phyloP scores from a whole-genome alignment of 37 sponge, comb jelly and placozoan genomes.

The Petrosia ficiformis region DNA sequence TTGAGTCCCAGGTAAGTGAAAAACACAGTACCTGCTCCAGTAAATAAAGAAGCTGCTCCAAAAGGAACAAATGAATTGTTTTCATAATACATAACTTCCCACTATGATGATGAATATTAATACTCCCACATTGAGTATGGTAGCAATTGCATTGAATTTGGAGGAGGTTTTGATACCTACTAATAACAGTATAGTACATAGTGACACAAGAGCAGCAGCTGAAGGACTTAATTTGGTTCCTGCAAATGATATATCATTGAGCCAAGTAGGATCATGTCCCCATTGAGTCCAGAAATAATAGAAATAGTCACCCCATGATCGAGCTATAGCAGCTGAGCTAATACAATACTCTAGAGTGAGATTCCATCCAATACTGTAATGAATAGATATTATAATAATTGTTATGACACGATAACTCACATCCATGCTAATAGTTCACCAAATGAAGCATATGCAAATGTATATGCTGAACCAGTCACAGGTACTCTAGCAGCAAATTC shows the following conservation, averaged over 20 bases:
- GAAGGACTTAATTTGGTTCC: not conserved
- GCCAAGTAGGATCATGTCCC: not conserved
- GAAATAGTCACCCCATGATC: slow-evolving; percentile 12
- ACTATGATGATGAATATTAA: not conserved
- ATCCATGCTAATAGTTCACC: slow-evolving; percentile 8
- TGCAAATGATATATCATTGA: not conserved
- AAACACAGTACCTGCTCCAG: slow-evolving; percentile 22
- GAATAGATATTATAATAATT: not conserved
- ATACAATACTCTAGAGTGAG: slow-evolving; percentile 12
- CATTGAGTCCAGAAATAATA: not conserved
- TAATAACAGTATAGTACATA: slow-evolving; percentile 12
- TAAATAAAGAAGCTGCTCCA: slow-evolving; percentile 25
- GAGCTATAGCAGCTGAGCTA: slow-evolving; percentile 3
- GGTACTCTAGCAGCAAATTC: slow-evolving; percentile 5
- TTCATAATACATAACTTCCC: not conserved
- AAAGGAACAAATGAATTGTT: slow-evolving; percentile 5
- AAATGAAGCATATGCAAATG: slow-evolving; percentile 16
- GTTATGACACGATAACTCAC: not conserved
- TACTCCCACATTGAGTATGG: slow-evolving; percentile 5
- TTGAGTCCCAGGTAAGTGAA: slow-evolving; percentile 18
- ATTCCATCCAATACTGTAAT: slow-evolving; percentile 3
- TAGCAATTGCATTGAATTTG: slow-evolving; percentile 15
- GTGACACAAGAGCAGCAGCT: not conserved
- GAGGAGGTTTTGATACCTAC: slow-evolving; percentile 10
- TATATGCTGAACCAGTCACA: slow-evolving; percentile 10